A percentile compares a stretch with the other conserved stretches of the same genome.
Evolutionary conservation across 2,888 invertebrate genomes (phyloP).

Genomic region (Elaeidobius kamerunicus): DNA sequence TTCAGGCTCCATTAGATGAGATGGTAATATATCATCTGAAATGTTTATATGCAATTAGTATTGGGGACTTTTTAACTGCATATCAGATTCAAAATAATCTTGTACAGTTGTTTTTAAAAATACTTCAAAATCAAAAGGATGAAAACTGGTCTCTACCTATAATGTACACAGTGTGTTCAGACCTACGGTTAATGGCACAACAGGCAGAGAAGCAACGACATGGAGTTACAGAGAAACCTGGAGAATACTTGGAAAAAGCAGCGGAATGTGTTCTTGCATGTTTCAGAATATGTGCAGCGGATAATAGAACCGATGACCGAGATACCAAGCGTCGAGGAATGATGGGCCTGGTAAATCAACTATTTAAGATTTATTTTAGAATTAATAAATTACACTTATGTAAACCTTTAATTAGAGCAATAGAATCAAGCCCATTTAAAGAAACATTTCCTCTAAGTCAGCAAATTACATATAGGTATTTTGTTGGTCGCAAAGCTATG

Average conservation of each 20-base stretch:
- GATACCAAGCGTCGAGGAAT: conserved; percentile 96
- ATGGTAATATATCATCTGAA: conserved; percentile 71
- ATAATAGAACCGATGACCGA: conserved; percentile 84
- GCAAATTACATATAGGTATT: conserved; percentile 95
- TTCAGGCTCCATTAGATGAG: conserved; percentile 73
- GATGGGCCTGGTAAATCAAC: conserved; percentile 93
- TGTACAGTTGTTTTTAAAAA: conserved; percentile 74
- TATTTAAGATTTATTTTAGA: conserved; percentile 82
- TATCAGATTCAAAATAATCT: conserved; percentile 76
- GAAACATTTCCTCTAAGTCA: conserved; percentile 89
- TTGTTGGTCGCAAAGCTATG: conserved; percentile 96
- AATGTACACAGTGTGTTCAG: conserved; percentile 86
- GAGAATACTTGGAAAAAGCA: conserved; percentile 81
- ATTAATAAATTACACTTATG: conserved; percentile 87
- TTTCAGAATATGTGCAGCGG: conserved; percentile 93
- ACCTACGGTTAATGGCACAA: conserved; percentile 75
- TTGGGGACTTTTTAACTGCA: conserved; percentile 61
- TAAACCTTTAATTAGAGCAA: conserved; percentile 93
- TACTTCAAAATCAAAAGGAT: conserved; percentile 84
- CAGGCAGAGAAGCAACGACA: conserved; percentile 66
- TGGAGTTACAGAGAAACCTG: conserved; percentile 54
- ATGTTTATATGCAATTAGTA: conserved; percentile 55
- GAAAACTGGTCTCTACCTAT: conserved; percentile 97
- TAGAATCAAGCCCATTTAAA: conserved; percentile 88
- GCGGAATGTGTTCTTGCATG: conserved; percentile 91